Evolutionary conservation across 2,113 vertebrate species (phyloP).

Genomic region (Prietella phreatophila): DNA sequence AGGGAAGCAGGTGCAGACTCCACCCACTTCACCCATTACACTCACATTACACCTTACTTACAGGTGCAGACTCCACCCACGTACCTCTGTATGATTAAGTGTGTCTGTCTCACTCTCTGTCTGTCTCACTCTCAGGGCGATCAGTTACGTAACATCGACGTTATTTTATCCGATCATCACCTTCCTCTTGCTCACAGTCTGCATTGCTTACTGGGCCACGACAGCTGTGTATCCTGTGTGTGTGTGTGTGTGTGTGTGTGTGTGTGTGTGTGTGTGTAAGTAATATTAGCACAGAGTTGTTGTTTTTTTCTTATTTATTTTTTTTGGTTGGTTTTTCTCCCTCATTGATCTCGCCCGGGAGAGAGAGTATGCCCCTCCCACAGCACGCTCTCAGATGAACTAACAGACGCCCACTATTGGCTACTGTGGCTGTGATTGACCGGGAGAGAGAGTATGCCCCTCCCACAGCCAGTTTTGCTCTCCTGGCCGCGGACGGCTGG

Average conservation of each 20-base stretch:
- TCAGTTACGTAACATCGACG: constrained; percentile 85
- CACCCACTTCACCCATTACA: background rate
- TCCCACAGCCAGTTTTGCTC: too few relatives aligned
- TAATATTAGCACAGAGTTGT: background rate
- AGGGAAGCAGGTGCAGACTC: constrained; percentile 86
- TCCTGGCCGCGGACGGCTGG: too few relatives aligned
- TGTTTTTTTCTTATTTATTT: background rate
- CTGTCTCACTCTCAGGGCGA: constrained; percentile 74
- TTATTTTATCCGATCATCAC: constrained; percentile 90
- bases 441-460: background rate
- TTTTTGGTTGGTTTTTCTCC: too few relatives aligned
- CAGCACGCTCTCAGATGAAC: too few relatives aligned
- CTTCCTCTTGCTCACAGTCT: constrained; percentile 86
- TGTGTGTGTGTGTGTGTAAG: too few relatives aligned
- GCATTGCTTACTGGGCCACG: constrained; percentile 89
- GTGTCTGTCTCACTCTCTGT: background rate
- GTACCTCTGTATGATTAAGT: background rate
- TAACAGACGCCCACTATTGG: background rate
- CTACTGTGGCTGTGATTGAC: background rate
- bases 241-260: background rate
- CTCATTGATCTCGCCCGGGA: background rate
- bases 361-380: too few relatives aligned
- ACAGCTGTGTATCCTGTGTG: constrained; percentile 88
- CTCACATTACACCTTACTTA: background rate
- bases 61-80: constrained; percentile 70